Percentiles rank a stretch among this genome's conserved stretches.
phyloP scores from a whole-genome alignment of 1,140 invertebrate species.

The Bradynema listronoti region DNA sequence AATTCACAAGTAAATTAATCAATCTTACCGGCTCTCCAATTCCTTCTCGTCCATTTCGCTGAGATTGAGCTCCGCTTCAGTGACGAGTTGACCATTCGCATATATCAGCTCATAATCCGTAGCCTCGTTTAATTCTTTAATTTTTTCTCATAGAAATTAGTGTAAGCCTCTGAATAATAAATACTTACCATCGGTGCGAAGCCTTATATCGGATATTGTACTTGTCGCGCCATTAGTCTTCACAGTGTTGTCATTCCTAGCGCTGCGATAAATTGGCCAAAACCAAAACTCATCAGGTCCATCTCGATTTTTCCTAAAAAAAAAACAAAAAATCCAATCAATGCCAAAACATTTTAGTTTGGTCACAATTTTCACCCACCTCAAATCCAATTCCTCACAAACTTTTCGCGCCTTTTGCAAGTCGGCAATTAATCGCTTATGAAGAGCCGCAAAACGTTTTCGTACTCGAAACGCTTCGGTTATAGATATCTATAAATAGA shows the following conservation, averaged over 20 bases:
- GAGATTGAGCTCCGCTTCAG: constrained; percentile 22
- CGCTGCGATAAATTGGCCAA: constrained; percentile 64
- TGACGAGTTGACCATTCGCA: neutral
- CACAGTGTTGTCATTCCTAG: neutral
- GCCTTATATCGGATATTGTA: no score
- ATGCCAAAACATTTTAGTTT: no score
- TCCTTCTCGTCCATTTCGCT: constrained; percentile 28
- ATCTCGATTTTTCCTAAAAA: constrained; percentile 52
- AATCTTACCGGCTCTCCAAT: constrained; percentile 12
- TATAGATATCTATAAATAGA: constrained; percentile 51
- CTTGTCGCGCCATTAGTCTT: neutral
- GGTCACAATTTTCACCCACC: no score
- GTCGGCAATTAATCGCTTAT: constrained; percentile 64
- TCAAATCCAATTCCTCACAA: constrained; percentile 69
- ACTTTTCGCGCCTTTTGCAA: constrained; percentile 69
- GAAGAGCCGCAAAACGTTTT: constrained; percentile 62
- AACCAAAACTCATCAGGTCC: constrained; percentile 66
- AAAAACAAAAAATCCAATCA: constrained; percentile 9
- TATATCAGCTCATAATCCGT: constrained; percentile 7
- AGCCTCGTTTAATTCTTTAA: neutral
- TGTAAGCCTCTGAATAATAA: no score
- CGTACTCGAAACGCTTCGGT: constrained; percentile 65
- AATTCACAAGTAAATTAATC: neutral
- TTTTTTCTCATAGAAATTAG: neutral
- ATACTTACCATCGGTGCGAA: no score